These are phyloP conservation scores for Thunnus albacares DNA, from an alignment of 2,797 vertebrate species.

Conservation along the genomic window DNA sequence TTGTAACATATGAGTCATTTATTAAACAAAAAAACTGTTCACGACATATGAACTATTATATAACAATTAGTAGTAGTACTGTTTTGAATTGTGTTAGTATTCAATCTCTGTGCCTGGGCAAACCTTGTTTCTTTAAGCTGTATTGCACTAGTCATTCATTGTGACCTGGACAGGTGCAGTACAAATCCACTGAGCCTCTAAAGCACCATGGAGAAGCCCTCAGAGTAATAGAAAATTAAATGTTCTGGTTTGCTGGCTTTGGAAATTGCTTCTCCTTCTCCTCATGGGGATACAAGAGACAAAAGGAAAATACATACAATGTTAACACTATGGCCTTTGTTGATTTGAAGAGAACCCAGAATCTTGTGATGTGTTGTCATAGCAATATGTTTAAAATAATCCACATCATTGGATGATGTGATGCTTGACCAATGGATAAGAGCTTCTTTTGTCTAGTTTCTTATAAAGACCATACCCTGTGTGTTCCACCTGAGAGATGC, in stretches of 20 bases:
- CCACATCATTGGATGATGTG: too few species aligned
- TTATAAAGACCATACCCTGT: too few species aligned
- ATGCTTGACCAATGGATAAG: too few species aligned
- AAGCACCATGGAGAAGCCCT: slow-evolving; percentile 1
- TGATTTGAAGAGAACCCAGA: too few species aligned
- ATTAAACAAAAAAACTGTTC: background rate
- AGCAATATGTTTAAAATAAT: too few species aligned
- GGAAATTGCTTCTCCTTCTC: slow-evolving; percentile 32
- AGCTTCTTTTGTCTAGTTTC: too few species aligned
- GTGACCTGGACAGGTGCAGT: slow-evolving; percentile 39
- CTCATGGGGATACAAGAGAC: background rate
- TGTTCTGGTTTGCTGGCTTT: slow-evolving; percentile 54
- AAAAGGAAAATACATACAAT: background rate
- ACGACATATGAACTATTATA: too few species aligned
- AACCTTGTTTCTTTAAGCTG: slow-evolving; percentile 17
- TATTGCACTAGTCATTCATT: slow-evolving; percentile 32
- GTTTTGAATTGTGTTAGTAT: background rate
- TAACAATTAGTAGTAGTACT: background rate
- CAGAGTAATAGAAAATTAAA: slow-evolving; percentile 56
- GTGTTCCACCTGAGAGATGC: too few species aligned
- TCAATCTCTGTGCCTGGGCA: background rate
- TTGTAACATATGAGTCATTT: background rate
- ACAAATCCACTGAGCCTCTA: slow-evolving; percentile 45
- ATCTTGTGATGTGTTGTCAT: too few species aligned
- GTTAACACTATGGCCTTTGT: too few species aligned